Evolutionary conservation across 1,140 invertebrate genomes (phyloP).

Genomic region (Ips typographus): DNA sequence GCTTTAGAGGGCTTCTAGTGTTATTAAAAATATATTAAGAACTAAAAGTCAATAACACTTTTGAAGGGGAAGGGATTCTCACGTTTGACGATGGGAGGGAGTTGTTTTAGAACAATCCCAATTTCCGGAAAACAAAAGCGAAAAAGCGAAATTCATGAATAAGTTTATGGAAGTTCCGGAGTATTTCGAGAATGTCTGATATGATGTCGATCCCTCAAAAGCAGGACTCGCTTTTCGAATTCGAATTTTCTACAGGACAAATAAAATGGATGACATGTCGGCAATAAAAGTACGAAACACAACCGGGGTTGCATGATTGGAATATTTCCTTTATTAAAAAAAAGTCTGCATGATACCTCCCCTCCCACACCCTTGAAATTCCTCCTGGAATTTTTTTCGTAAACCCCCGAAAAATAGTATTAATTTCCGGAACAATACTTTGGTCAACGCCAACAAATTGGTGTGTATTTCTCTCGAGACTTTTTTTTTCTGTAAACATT

Average conservation of each 20-base stretch:
- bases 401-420: background rate
- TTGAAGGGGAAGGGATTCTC: no score
- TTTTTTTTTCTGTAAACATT: constrained; percentile 25
- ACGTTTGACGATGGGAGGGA: no score
- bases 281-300: constrained; percentile 10
- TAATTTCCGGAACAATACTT: constrained; percentile 3
- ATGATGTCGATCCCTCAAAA: constrained; percentile 6
- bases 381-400: background rate
- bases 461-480: background rate
- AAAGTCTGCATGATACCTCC: background rate
- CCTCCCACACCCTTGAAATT: background rate
- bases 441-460: background rate
- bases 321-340: constrained; percentile 9
- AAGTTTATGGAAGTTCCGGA: constrained; percentile 6
- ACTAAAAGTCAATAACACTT: no score
- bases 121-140: background rate
- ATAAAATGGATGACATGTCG: constrained; percentile 8
- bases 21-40: no score
- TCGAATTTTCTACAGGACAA: constrained; percentile 4
- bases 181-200: constrained; percentile 2
- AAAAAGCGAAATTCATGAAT: background rate
- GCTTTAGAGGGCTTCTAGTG: no score
- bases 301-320: background rate
- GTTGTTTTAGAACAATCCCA: no score
- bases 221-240: constrained; percentile 8